Evolutionary conservation across 2,797 vertebrate genomes (phyloP).

Genomic region (Microctenopoma steveboyesi): DNA sequence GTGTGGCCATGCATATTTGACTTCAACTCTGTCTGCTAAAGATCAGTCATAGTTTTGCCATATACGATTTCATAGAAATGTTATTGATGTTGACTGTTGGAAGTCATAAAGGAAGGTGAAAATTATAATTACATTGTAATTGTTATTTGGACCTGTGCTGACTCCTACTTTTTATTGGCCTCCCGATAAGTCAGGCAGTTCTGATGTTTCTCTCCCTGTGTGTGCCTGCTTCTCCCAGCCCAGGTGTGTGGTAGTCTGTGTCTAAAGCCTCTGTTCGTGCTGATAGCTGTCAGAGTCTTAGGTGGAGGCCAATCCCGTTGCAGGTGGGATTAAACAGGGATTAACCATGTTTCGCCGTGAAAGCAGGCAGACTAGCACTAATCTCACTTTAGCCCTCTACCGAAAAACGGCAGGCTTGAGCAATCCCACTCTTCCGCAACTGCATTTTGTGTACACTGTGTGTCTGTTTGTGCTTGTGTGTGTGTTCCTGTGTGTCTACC

Average conservation of each 20-base stretch:
- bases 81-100: neutral
- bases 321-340: conserved; percentile 71
- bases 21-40: neutral
- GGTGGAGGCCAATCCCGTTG: conserved; percentile 62
- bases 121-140: neutral
- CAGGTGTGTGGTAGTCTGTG: conserved; percentile 61
- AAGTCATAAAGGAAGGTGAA: neutral
- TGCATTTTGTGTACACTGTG: conserved; percentile 29
- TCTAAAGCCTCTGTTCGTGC: conserved; percentile 39
- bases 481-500: conserved; percentile 12
- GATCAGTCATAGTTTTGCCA: neutral
- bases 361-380: conserved; percentile 73
- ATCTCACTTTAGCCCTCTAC: conserved; percentile 71
- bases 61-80: neutral
- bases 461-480: conserved; percentile 26
- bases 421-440: conserved; percentile 56
- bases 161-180: neutral
- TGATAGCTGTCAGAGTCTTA: conserved; percentile 59
- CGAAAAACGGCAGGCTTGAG: conserved; percentile 58
- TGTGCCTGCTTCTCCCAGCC: conserved; percentile 21
- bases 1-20: neutral
- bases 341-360: conserved; percentile 69
- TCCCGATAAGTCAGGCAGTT: conserved; percentile 8
- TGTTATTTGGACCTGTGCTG: neutral
- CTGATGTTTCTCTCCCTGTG: conserved; percentile 8